These are phyloP conservation scores for Drosophila longiperda DNA, from an alignment of 2,888 invertebrate species.

Conservation along the genomic window DNA sequence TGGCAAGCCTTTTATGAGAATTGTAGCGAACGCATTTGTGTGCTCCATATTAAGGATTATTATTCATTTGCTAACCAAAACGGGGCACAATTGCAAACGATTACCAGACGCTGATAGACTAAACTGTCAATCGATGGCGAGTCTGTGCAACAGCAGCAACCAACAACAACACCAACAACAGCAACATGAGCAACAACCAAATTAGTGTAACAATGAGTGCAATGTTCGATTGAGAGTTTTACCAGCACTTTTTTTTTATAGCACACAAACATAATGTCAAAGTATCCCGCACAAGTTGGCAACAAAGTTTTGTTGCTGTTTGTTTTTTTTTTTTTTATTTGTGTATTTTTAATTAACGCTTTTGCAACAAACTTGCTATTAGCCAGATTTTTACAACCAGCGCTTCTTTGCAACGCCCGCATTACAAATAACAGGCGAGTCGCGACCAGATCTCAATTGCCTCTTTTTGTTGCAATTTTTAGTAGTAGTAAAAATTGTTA, in stretches of 20 bases:
- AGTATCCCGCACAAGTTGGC: conserved; percentile 52
- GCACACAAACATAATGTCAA: conserved; percentile 38
- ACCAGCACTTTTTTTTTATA: conserved; percentile 14
- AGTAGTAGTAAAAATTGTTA: conserved; percentile 79
- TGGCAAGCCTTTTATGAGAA: conserved; percentile 71
- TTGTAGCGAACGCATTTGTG: conserved; percentile 71
- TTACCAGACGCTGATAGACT: conserved; percentile 69
- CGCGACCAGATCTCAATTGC: conserved; percentile 55
- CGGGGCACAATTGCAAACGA: conserved; percentile 70
- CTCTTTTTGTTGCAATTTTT: conserved; percentile 58
- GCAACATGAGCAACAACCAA: conserved; percentile 48
- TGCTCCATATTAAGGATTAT: conserved; percentile 78
- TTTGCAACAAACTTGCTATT: conserved; percentile 79
- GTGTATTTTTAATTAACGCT: conserved; percentile 72
- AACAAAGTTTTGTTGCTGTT: conserved; percentile 60
- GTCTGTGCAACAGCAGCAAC: conserved; percentile 1
- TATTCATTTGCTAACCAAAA: conserved; percentile 73
- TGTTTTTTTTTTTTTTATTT: conserved; percentile 21
- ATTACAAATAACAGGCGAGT: conserved; percentile 72
- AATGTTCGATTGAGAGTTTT: conserved; percentile 12
- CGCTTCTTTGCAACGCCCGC: conserved; percentile 79
- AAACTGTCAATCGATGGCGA: conserved; percentile 66
- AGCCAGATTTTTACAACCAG: conserved; percentile 78
- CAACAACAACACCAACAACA: conserved; percentile 1
- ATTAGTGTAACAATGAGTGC: conserved; percentile 73